Conservation (phyloP, 2,113 vertebrate genomes). For the Neotragus pygmaeus region DNA sequence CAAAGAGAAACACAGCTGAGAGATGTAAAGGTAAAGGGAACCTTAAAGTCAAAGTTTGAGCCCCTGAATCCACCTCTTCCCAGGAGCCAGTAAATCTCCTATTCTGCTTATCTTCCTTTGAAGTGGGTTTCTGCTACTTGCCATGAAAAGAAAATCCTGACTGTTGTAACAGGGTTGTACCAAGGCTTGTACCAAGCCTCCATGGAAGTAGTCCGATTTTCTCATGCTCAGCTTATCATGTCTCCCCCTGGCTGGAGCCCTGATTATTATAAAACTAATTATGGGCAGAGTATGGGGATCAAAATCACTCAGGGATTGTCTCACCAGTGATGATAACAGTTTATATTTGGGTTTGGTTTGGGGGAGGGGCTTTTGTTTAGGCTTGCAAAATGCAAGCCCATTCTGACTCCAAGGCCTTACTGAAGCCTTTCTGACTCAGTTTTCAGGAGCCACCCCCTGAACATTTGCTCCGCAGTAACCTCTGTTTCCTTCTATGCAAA, state of each 20-base stretch:
- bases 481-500: rapidly evolving
- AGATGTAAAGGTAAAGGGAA: not conserved
- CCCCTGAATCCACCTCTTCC: not conserved
- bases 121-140: not conserved
- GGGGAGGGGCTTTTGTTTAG: not conserved
- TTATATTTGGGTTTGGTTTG: not conserved
- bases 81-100: too few relatives aligned
- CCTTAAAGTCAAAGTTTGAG: not conserved
- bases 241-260: not conserved
- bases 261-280: not conserved
- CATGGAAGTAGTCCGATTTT: not conserved
- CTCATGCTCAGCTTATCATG: not conserved
- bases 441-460: not conserved
- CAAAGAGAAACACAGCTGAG: not conserved
- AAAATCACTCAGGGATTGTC: not conserved
- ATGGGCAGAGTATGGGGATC: not conserved
- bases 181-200: not conserved
- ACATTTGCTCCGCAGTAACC: not conserved
- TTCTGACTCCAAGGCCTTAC: not conserved
- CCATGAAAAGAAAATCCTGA: not conserved
- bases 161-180: not conserved
- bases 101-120: not conserved
- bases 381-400: not conserved
- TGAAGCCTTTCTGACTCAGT: slow-evolving; percentile 40
- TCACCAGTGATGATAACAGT: not conserved